Percentiles rank a stretch among this genome's conserved stretches.
These are phyloP conservation scores for Dreissena polymorpha DNA, from an alignment of 1,140 invertebrate species.

Conservation along the genomic window DNA sequence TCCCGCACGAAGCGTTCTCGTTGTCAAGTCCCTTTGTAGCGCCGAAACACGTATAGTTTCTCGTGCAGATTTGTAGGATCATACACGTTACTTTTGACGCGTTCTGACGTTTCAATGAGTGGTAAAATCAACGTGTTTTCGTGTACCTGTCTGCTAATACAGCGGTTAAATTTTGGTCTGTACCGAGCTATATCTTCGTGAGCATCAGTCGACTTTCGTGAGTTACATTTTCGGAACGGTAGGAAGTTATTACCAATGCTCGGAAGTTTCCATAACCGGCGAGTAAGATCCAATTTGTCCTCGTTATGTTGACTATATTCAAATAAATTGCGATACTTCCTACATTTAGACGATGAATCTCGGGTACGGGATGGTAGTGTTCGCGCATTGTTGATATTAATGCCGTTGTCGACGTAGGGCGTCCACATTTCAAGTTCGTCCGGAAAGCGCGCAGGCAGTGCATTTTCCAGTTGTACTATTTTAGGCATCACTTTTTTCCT, in stretches of 20 bases:
- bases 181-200: constrained; percentile 34
- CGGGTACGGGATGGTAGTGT: neutral
- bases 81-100: constrained; percentile 12
- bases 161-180: constrained; percentile 1
- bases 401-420: neutral
- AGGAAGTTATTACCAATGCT: constrained; percentile 40
- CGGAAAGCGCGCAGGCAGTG: neutral
- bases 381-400: neutral
- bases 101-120: constrained; percentile 27
- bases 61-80: constrained; percentile 37
- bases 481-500: constrained; percentile 4
- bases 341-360: constrained; percentile 6
- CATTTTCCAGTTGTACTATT: constrained; percentile 29
- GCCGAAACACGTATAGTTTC: constrained; percentile 29
- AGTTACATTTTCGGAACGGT: constrained; percentile 13
- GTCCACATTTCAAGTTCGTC: constrained; percentile 23
- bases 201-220: neutral
- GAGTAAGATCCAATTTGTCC: constrained; percentile 17
- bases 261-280: constrained; percentile 43
- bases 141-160: constrained; percentile 18
- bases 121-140: constrained; percentile 41
- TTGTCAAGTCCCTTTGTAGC: constrained; percentile 7
- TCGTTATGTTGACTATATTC: constrained; percentile 39
- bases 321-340: constrained; percentile 38
- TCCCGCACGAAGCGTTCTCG: constrained; percentile 39